Conservation (phyloP, 2,888 invertebrate species). For the Chymomyza caudatula region DNA sequence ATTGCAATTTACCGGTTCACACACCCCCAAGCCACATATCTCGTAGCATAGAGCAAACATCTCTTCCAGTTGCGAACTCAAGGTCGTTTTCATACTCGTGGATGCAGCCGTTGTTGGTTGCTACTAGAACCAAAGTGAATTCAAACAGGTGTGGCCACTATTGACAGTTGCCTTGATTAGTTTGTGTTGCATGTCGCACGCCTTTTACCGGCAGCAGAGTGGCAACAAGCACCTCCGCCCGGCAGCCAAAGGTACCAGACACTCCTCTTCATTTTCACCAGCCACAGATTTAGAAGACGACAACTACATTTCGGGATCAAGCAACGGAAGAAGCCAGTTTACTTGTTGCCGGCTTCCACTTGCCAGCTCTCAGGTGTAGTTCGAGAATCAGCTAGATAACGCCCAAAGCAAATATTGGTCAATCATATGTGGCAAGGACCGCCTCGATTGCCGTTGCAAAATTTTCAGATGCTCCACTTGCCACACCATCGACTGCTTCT, state of each 20-base stretch:
- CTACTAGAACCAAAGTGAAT: conserved; percentile 18
- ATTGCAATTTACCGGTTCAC: conserved; percentile 27
- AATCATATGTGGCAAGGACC: background rate
- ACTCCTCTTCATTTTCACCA: conserved; percentile 43
- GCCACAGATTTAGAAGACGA: conserved; percentile 23
- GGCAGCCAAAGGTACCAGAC: conserved; percentile 25
- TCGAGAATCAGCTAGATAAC: conserved; percentile 19
- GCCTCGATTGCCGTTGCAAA: background rate
- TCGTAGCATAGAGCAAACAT: conserved; percentile 1
- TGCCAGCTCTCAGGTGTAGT: background rate
- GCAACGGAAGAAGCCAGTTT: conserved; percentile 27
- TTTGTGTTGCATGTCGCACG: conserved; percentile 56
- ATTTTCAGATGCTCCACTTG: background rate
- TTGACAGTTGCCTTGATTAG: conserved; percentile 63
- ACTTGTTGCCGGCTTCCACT: too few species aligned
- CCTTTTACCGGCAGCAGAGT: background rate
- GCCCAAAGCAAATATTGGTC: conserved; percentile 58
- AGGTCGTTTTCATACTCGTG: conserved; percentile 39
- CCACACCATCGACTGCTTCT: background rate
- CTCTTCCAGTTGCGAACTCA: conserved; percentile 25
- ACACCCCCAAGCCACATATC: conserved; percentile 28
- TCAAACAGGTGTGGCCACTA: conserved; percentile 55
- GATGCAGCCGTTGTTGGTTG: background rate
- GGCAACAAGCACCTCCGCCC: conserved; percentile 2
- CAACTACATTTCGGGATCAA: conserved; percentile 55